phyloP scores from a whole-genome alignment of 2,113 vertebrate species.

The Colaptes auratus region DNA sequence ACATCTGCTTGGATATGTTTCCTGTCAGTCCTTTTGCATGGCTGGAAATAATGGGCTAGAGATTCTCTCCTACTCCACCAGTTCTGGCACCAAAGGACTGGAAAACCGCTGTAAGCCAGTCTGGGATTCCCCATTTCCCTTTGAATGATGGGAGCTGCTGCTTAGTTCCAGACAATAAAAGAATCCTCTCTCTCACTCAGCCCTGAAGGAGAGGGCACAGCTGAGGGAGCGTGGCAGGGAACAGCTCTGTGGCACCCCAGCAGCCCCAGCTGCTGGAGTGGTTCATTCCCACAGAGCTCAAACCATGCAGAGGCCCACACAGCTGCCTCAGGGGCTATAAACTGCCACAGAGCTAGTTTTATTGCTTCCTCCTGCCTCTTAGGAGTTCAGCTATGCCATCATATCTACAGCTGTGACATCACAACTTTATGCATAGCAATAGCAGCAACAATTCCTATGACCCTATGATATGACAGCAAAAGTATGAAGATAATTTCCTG shows the following conservation, averaged over 20 bases:
- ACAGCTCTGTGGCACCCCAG: background rate
- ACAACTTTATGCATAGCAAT: background rate
- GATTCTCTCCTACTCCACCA: background rate
- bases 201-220: background rate
- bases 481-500: background rate
- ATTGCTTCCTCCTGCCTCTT: background rate
- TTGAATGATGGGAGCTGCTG: background rate
- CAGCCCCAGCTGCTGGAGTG: background rate
- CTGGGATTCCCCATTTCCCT: background rate
- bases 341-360: background rate
- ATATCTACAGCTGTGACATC: background rate
- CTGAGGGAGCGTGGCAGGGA: background rate
- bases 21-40: background rate
- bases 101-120: slow-evolving; percentile 17
- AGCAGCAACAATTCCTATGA: background rate
- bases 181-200: background rate
- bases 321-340: background rate
- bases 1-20: slow-evolving; percentile 51
- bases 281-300: background rate
- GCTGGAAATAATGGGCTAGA: background rate
- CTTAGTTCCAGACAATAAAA: background rate
- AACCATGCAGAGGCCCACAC: background rate
- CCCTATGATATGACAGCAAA: background rate
- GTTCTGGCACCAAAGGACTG: slow-evolving; percentile 11
- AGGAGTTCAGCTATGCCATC: background rate